Evolutionary conservation across 2,113 vertebrate genomes (phyloP), one percentile per base, ranked within the genome.

Genomic region (Catharus bicknelli): DNA sequence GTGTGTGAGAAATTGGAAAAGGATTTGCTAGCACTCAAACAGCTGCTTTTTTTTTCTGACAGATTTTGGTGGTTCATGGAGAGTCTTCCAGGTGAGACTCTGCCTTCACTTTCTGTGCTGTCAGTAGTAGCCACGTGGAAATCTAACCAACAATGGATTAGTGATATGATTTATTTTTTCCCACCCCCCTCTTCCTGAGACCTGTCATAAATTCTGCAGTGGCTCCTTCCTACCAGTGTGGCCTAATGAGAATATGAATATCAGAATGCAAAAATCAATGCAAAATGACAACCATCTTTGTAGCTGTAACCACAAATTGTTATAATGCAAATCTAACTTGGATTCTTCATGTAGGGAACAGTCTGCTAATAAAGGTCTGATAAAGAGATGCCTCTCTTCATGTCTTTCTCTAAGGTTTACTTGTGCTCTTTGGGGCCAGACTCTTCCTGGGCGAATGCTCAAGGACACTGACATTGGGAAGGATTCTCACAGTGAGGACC

Each of bases 301-400:
- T 90, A 95, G 96, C 92, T 95, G 88, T 93, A 95, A 97, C 96
- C 95, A 96, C 95, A 97, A 91, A 96, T 96, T 95, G 91, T 96
- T 96, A 88, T 91, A 95, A 96, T 88, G 90, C 94, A 94, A 96
- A 96, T 93, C 90, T 94, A 95, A 94, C 95, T 77, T 2, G 62
- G 94, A 97, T 95, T 96, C 95, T 97, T 97, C 96, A 93, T 90
- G 93, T 94, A 96, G 97, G 95, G 95, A 97, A 96, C 93, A 97
- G 95, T 97, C 96, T 97, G 97, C 97, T 98, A 98, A 98, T 98
- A 98, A 98, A 98, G 95, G 96, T 96, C 89, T 97, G 96, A 97
- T 91, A 95, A 96, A 97, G 95, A 95, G 94, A 91, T 68, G 19
- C 27, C 11, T 8, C 1, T 75, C 66, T 69, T 38, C 6, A 1